Evolutionary conservation across 2,113 vertebrate genomes (phyloP).

Genomic region (Madoqua kirkii): DNA sequence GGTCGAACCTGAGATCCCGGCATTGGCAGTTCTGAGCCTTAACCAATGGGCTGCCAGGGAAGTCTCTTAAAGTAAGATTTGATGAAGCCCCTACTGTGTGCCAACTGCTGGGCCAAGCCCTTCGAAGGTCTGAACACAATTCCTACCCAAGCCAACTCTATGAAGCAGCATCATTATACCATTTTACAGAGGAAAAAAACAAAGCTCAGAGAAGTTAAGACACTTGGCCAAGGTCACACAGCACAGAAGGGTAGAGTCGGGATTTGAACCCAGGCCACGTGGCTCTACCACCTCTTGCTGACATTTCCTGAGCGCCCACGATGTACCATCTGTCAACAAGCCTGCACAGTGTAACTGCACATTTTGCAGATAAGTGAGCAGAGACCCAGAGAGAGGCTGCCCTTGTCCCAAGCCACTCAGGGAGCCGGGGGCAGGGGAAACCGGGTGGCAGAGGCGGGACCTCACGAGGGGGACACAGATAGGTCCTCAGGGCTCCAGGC

Average conservation of each 20-base stretch:
- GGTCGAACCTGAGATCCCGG: background rate
- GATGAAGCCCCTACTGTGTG: background rate
- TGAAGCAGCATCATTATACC: background rate
- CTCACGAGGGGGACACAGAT: background rate
- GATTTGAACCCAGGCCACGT: background rate
- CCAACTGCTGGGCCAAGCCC: background rate
- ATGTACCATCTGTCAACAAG: background rate
- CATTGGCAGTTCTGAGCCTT: background rate
- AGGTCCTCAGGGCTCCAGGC: background rate
- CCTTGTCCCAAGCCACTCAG: background rate
- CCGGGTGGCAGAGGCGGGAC: background rate
- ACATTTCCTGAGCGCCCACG: background rate
- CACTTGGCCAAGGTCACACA: background rate
- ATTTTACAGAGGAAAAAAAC: background rate
- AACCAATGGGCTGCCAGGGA: background rate
- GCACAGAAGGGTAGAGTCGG: background rate
- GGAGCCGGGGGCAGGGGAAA: background rate
- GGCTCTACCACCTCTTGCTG: background rate
- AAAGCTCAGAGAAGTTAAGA: background rate
- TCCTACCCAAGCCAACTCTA: background rate
- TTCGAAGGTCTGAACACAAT: rapidly evolving
- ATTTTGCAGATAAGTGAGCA: background rate
- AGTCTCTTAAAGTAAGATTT: background rate
- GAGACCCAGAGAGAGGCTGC: background rate
- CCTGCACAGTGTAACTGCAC: background rate